These are phyloP conservation scores for Leptopilina boulardi DNA, from an alignment of 1,140 invertebrate species.

Conservation along the genomic window DNA sequence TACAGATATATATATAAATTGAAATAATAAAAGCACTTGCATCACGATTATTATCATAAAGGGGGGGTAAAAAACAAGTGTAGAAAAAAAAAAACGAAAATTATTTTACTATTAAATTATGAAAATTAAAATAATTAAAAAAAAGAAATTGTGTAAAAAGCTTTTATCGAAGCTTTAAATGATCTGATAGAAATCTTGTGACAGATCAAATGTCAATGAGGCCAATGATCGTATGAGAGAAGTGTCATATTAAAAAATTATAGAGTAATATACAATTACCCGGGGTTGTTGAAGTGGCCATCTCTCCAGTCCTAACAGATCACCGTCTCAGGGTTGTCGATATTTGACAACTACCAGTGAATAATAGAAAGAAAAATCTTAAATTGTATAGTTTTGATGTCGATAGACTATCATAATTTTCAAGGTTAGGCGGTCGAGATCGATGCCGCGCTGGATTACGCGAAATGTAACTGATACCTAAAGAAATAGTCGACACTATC, in stretches of 20 bases:
- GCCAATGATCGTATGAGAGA: constrained; percentile 7
- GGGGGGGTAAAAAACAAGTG: not conserved
- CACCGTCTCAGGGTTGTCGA: not conserved
- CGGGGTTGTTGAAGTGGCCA: constrained; percentile 20
- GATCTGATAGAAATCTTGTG: not conserved
- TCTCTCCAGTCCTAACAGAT: constrained; percentile 3
- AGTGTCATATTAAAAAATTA: not conserved
- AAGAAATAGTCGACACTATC: constrained; percentile 13
- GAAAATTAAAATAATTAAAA: not conserved
- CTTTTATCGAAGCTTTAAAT: not conserved
- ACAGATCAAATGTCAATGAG: constrained; percentile 23
- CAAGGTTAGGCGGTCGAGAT: constrained; percentile 30
- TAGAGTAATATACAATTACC: not conserved
- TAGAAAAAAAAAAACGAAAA: no score
- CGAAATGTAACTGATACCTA: constrained; percentile 4
- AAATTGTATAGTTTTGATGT: not conserved
- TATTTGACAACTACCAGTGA: not conserved
- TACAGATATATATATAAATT: not conserved
- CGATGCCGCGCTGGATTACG: not conserved
- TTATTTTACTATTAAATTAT: no score
- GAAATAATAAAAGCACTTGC: not conserved
- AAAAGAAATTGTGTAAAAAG: not conserved
- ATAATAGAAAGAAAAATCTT: not conserved
- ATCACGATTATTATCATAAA: not conserved
- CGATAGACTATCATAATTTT: constrained; percentile 23